phyloP scores from a whole-genome alignment of 2,888 invertebrate genomes.

The Netelia fuscicornis region DNA sequence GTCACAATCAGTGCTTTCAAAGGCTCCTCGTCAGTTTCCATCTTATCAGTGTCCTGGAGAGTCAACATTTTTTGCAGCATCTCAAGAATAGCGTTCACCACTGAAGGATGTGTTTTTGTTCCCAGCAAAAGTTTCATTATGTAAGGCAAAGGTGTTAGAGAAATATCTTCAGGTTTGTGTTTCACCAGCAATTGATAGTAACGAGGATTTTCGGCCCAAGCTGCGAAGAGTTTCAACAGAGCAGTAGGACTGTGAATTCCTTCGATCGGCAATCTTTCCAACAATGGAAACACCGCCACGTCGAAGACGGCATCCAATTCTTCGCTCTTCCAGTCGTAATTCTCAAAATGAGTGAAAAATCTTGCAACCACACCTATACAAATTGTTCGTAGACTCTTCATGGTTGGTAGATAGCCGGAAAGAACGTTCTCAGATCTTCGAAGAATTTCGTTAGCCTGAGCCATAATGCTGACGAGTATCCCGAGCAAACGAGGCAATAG shows the following conservation, averaged over 20 bases:
- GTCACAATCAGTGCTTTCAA: constrained; percentile 71
- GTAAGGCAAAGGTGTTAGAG: constrained; percentile 88
- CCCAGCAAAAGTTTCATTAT: constrained; percentile 90
- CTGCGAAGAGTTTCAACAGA: constrained; percentile 91
- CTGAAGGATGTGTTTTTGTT: constrained; percentile 88
- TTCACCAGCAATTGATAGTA: constrained; percentile 91
- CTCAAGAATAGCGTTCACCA: constrained; percentile 89
- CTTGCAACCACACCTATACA: constrained; percentile 88
- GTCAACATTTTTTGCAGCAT: constrained; percentile 91
- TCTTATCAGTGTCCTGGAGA: constrained; percentile 87
- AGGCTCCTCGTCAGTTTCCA: constrained; percentile 76
- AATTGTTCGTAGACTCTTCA: constrained; percentile 89
- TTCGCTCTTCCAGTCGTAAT: constrained; percentile 89
- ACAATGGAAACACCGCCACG: constrained; percentile 92
- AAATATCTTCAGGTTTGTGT: constrained; percentile 84
- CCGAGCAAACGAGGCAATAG: constrained; percentile 90
- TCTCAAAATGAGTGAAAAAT: constrained; percentile 92
- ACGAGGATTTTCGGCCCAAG: constrained; percentile 93
- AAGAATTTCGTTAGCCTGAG: constrained; percentile 88
- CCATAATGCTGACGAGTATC: constrained; percentile 90
- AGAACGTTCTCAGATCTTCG: constrained; percentile 87
- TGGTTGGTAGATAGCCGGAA: constrained; percentile 87
- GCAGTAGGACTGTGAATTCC: constrained; percentile 94
- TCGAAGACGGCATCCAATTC: constrained; percentile 92
- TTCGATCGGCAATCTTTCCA: constrained; percentile 91